A percentile compares a stretch with the other conserved stretches of the same genome.
Evolutionary conservation across 2,113 vertebrate genomes (phyloP).

Genomic region (Panthera tigris): DNA sequence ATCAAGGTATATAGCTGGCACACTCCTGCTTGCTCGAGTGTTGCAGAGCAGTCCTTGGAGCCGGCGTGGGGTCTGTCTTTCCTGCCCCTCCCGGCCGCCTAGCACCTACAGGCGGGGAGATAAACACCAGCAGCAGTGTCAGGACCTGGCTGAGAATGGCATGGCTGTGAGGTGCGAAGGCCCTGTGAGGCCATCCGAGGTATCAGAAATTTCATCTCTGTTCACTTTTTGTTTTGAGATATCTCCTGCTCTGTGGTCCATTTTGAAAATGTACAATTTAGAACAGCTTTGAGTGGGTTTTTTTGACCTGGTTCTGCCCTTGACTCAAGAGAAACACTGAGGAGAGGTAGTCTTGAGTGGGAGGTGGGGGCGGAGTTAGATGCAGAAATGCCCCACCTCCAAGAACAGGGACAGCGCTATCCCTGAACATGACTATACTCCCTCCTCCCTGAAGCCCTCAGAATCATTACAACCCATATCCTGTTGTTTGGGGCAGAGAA

Average conservation of each 20-base stretch:
- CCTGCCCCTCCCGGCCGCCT: background rate
- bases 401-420: background rate
- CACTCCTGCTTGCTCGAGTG: fast-evolving
- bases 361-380: background rate
- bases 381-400: background rate
- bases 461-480: background rate
- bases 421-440: background rate
- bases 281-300: background rate
- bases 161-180: background rate
- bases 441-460: background rate
- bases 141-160: background rate
- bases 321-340: background rate
- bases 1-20: background rate
- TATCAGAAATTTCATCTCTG: background rate
- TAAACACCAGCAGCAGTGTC: background rate
- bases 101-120: background rate
- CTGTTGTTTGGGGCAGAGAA: background rate
- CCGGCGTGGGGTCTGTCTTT: background rate
- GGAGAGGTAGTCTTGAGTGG: background rate
- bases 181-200: background rate
- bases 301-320: background rate
- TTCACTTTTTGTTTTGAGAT: background rate
- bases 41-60: background rate
- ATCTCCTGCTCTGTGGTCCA: background rate
- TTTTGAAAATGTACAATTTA: background rate